Evolutionary conservation across 2,888 invertebrate species (phyloP).

Genomic region (Erebia epiphron): DNA sequence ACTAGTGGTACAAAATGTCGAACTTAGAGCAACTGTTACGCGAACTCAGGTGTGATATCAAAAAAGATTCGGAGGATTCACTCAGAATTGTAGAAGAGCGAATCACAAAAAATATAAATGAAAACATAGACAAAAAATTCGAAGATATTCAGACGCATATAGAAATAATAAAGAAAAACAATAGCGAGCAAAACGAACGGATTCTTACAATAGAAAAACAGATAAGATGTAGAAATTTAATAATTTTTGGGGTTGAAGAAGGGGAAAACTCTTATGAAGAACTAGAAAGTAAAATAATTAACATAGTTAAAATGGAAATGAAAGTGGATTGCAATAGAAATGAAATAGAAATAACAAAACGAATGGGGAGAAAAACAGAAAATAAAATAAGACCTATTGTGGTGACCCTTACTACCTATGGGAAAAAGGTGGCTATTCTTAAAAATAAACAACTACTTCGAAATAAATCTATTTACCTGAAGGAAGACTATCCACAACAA

Average conservation of each 20-base stretch:
- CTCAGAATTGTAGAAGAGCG: too few relatives aligned
- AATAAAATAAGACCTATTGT: constrained; percentile 14
- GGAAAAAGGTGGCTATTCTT: background rate
- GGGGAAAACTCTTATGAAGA: constrained; percentile 40
- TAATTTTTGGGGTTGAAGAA: constrained; percentile 35
- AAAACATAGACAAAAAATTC: too few relatives aligned
- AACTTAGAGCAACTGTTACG: too few relatives aligned
- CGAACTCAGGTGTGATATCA: too few relatives aligned
- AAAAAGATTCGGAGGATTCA: too few relatives aligned
- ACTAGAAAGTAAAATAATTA: constrained; percentile 44
- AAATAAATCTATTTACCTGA: background rate
- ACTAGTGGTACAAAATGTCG: too few relatives aligned
- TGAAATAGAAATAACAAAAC: constrained; percentile 28
- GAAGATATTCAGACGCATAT: too few relatives aligned
- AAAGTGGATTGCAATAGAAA: constrained; percentile 26
- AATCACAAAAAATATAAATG: too few relatives aligned
- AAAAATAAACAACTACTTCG: background rate
- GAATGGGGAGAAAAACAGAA: constrained; percentile 31
- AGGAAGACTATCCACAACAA: constrained; percentile 16
- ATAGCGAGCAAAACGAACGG: too few relatives aligned
- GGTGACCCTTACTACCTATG: too few relatives aligned
- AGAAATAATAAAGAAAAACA: too few relatives aligned
- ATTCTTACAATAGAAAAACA: constrained; percentile 8
- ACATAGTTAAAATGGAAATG: constrained; percentile 39
- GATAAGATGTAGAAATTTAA: constrained; percentile 15